Percentiles rank a stretch among this genome's conserved stretches.
Evolutionary conservation across 2,888 invertebrate species (phyloP).

Genomic region (Drosophila anomalata): DNA sequence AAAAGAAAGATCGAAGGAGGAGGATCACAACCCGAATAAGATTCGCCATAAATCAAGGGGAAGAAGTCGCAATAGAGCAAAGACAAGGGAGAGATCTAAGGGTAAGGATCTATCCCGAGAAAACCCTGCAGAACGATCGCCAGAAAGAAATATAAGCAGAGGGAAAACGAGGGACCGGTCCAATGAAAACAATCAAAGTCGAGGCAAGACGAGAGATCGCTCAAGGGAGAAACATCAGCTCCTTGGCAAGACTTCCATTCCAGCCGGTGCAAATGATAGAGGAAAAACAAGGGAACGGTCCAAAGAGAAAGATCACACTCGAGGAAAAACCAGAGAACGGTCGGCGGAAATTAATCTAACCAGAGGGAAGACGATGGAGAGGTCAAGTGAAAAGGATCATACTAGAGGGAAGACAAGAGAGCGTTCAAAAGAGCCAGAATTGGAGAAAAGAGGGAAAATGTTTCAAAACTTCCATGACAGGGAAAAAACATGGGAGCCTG

Average conservation of each 20-base stretch:
- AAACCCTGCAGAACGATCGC: background rate
- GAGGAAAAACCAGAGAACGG: background rate
- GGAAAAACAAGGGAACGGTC: background rate
- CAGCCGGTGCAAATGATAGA: background rate
- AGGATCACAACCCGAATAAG: background rate
- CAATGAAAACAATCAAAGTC: background rate
- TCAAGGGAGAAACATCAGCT: background rate
- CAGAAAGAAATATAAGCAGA: background rate
- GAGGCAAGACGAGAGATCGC: background rate
- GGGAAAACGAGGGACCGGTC: constrained; percentile 9
- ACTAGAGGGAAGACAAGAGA: background rate
- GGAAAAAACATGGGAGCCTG: background rate
- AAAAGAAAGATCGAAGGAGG: background rate
- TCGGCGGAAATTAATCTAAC: background rate
- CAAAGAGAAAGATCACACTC: background rate
- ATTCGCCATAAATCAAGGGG: constrained; percentile 6
- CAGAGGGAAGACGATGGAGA: constrained; percentile 2
- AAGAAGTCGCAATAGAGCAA: background rate
- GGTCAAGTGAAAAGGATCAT: background rate
- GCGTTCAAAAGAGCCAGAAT: background rate
- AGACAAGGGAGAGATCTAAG: constrained; percentile 8
- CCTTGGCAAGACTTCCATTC: background rate
- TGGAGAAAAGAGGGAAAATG: background rate
- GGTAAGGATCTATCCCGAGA: background rate
- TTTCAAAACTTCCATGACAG: background rate